Percentiles rank a stretch among this genome's conserved stretches.
Conservation (phyloP, 2,888 invertebrate genomes). For the Alitta virens region DNA sequence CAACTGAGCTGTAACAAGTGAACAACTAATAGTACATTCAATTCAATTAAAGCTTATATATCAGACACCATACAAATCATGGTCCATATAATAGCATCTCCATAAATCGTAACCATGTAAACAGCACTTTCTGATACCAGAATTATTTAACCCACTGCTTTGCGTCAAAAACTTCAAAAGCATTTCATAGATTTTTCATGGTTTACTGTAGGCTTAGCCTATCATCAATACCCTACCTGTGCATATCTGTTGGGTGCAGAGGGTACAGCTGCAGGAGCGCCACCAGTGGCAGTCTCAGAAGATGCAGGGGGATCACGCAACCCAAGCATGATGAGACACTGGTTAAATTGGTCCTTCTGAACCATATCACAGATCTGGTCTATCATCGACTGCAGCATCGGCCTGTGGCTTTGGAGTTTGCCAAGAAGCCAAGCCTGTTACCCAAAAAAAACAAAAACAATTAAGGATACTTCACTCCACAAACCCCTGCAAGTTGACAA, state of each 20-base stretch:
- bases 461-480: too few relatives aligned
- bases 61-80: too few relatives aligned
- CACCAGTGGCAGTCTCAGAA: not conserved
- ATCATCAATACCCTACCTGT: too few relatives aligned
- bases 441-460: not conserved
- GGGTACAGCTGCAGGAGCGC: slow-evolving; percentile 12
- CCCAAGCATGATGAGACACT: slow-evolving; percentile 63
- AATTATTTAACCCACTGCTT: not conserved
- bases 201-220: too few relatives aligned
- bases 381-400: slow-evolving; percentile 45
- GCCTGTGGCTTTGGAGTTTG: slow-evolving; percentile 46
- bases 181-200: too few relatives aligned
- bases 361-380: slow-evolving; percentile 64
- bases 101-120: not conserved
- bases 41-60: too few relatives aligned
- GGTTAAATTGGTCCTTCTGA: slow-evolving; percentile 66
- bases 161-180: too few relatives aligned
- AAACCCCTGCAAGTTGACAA: too few relatives aligned
- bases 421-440: slow-evolving; percentile 54
- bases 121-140: not conserved
- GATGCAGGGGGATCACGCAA: slow-evolving; percentile 41
- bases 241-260: slow-evolving; percentile 21
- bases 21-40: too few relatives aligned
- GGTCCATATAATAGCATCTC: too few relatives aligned
- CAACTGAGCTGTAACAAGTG: slow-evolving; percentile 60